Percentiles rank a stretch among this genome's conserved stretches.
These are phyloP conservation scores for Mythimna ferrago DNA, from an alignment of 2,888 invertebrate species.

Conservation along the genomic window DNA sequence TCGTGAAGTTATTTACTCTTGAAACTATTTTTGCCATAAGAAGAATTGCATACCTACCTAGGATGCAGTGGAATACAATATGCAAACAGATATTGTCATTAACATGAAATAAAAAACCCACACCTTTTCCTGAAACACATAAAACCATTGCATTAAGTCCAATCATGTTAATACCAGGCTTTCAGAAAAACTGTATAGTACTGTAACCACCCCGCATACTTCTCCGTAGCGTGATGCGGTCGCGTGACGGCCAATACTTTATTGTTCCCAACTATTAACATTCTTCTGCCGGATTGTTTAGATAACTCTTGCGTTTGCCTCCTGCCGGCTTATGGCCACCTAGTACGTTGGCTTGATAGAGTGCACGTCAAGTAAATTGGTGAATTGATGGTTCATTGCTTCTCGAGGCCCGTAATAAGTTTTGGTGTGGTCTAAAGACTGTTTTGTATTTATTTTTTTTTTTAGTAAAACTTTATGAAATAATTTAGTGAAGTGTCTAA, in stretches of 20 bases:
- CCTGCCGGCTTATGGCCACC: conserved; percentile 58
- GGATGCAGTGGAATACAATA: not conserved
- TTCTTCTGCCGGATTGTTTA: conserved; percentile 88
- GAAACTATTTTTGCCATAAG: conserved; percentile 17
- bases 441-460: not conserved
- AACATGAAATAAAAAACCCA: not conserved
- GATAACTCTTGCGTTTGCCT: conserved; percentile 77
- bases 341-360: conserved; percentile 58
- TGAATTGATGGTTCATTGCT: conserved; percentile 38
- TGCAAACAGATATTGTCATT: not conserved
- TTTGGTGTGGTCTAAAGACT: not conserved
- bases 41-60: not conserved
- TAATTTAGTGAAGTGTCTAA: too few species aligned
- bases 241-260: conserved; percentile 83
- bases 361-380: conserved; percentile 46
- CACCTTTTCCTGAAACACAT: not conserved
- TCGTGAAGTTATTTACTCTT: conserved; percentile 37
- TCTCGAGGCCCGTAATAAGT: not conserved
- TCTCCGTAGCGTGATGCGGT: conserved; percentile 78
- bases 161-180: conserved; percentile 52
- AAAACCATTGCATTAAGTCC: conserved; percentile 37
- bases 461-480: not conserved
- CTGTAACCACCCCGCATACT: conserved; percentile 62
- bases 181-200: conserved; percentile 50
- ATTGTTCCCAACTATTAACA: conserved; percentile 87